A percentile compares a stretch with the other conserved stretches of the same genome.
phyloP scores from a whole-genome alignment of 2,888 invertebrate species.

The Epistrophe eligans region DNA sequence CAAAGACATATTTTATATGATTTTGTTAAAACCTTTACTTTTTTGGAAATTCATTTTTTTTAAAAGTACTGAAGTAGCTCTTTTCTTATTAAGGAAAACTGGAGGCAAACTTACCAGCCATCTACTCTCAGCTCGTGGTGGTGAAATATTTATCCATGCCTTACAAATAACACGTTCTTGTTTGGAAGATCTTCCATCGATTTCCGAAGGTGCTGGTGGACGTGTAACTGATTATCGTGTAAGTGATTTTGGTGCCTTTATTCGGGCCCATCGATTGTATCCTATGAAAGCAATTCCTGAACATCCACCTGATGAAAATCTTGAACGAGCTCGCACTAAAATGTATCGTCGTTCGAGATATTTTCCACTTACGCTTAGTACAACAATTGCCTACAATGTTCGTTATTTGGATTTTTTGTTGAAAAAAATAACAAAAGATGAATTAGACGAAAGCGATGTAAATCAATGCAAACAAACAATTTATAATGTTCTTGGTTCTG shows the following conservation, averaged over 20 bases:
- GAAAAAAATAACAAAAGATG: slow-evolving; percentile 91
- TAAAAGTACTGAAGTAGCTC: no score
- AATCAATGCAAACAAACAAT: slow-evolving; percentile 94
- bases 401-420: slow-evolving; percentile 93
- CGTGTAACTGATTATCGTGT: slow-evolving; percentile 95
- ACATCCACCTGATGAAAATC: slow-evolving; percentile 80
- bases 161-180: slow-evolving; percentile 93
- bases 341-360: slow-evolving; percentile 92
- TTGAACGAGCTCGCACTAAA: slow-evolving; percentile 88
- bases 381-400: slow-evolving; percentile 94
- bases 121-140: slow-evolving; percentile 96
- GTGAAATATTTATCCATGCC: slow-evolving; percentile 97
- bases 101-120: slow-evolving; percentile 96
- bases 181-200: slow-evolving; percentile 97
- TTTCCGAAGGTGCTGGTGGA: slow-evolving; percentile 97
- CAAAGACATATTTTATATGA: no score
- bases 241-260: slow-evolving; percentile 94
- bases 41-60: no score
- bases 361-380: slow-evolving; percentile 95
- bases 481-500: slow-evolving; percentile 91
- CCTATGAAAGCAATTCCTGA: slow-evolving; percentile 87
- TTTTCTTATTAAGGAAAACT: slow-evolving; percentile 86
- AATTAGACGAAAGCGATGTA: slow-evolving; percentile 93
- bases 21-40: no score
- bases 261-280: slow-evolving; percentile 92